phyloP scores from a whole-genome alignment of 2,113 vertebrate genomes.

The Rutilus rutilus region DNA sequence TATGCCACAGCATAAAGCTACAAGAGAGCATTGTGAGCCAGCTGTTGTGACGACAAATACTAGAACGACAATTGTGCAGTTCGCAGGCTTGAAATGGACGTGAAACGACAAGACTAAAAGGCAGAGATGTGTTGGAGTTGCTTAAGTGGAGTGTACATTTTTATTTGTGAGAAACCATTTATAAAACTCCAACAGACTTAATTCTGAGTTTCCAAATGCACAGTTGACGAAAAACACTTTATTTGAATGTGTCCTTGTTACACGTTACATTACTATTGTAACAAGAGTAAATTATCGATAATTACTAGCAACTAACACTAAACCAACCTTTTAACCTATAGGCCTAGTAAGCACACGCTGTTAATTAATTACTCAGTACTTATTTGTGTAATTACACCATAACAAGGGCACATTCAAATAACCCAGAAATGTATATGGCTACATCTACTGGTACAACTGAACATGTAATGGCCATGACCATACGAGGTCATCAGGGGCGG shows the following conservation, averaged over 20 bases:
- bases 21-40: constrained; percentile 92
- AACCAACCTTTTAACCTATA: neutral
- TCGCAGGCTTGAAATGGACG: constrained; percentile 80
- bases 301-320: neutral
- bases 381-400: neutral
- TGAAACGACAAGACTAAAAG: constrained; percentile 69
- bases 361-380: neutral
- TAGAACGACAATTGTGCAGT: constrained; percentile 93
- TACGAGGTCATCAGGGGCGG: constrained; percentile 49
- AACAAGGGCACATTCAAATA: neutral
- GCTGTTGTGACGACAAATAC: constrained; percentile 96
- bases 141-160: neutral
- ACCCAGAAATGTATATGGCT: neutral
- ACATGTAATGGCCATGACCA: neutral
- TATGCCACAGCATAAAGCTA: constrained; percentile 96
- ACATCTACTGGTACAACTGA: neutral
- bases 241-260: neutral
- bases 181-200: neutral
- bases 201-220: neutral
- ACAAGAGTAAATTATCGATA: neutral
- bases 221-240: neutral
- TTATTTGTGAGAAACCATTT: neutral
- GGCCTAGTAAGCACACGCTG: neutral
- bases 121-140: constrained; percentile 47
- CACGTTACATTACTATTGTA: neutral